Conservation (phyloP, 2,797 vertebrate species). For the Thaleichthys pacificus region DNA sequence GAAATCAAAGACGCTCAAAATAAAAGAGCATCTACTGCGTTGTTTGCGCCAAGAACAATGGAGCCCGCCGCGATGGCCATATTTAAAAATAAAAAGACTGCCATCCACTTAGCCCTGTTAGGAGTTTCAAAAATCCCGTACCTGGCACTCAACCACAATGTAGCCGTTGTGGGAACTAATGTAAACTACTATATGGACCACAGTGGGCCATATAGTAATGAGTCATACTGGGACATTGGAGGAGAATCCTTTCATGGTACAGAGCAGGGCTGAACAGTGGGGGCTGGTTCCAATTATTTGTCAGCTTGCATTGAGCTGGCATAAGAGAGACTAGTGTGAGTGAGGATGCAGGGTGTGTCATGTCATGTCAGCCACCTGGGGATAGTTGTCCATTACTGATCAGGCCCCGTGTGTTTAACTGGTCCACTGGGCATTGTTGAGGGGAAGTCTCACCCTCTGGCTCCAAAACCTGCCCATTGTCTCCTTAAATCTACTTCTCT, state of each 20-base stretch:
- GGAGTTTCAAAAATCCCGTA: neutral
- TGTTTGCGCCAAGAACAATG: neutral
- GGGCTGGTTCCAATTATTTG: constrained; percentile 31
- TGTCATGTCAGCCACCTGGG: constrained; percentile 20
- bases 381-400: constrained; percentile 44
- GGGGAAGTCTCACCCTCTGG: constrained; percentile 11
- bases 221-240: constrained; percentile 30
- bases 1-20: constrained; percentile 23
- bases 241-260: neutral
- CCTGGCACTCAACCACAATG: too few relatives aligned
- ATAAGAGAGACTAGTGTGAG: constrained; percentile 18
- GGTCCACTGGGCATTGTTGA: constrained; percentile 42
- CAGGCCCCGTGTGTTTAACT: constrained; percentile 49
- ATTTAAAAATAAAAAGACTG: neutral
- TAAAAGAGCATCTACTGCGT: neutral
- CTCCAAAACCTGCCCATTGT: constrained; percentile 30
- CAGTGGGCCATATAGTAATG: too few relatives aligned
- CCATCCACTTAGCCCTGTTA: neutral
- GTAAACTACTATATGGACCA: too few relatives aligned
- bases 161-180: too few relatives aligned
- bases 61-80: neutral
- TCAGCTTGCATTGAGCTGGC: constrained; percentile 22
- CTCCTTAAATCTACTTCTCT: constrained; percentile 29
- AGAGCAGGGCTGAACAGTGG: constrained; percentile 13
- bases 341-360: constrained; percentile 7